Evolutionary conservation across 2,888 invertebrate genomes (phyloP), one percentile per base, ranked within the genome.

Genomic region (Lasioglossum villosulum): DNA sequence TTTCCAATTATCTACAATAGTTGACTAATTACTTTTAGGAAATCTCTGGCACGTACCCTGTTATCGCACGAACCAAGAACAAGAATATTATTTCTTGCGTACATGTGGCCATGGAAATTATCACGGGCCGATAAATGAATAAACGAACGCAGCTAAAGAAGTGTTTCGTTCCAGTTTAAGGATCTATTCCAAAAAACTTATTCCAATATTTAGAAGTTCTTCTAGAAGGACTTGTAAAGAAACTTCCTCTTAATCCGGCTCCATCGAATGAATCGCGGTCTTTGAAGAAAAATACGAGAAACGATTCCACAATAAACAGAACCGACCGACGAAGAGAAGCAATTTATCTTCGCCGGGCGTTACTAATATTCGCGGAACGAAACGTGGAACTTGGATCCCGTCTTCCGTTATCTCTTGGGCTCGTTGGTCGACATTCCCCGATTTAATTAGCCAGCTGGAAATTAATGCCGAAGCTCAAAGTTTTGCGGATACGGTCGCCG

Each of bases 401-500:
- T 19, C 66, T 19, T 16, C 1, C 16, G 66, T 34, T 16, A 16
- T 34, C 66, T 19, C 66, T 23, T 8, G 48, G 30, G 14, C 66
- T 30, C 5, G 30, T 8, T 3, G 66, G 16, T 37, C 23, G 68
- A 68, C 34, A 23, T 37, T 68, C 37, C 68, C 10, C 37, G 34
- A 37, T 68, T 37, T 68, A 68, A 68, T 68, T 68, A 37, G 34
- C 37, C 68, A 23, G 37, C 19, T 19, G 37, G 68, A 34, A 68
- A 68, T 68, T 68, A 66, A 68, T 68, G 10, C 68, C 37, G 37
- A 37, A 23, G 37, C 68, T n/a, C 68, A 68, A 68, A 68, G 68
- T 68, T 37, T 12, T 23, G 34, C 34, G 34, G 23, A 68, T 37
- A 37, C 37, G 68, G 34, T 37, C 37, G 34, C 45, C 30, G 30